These are phyloP conservation scores for Sebastes diaconus DNA, from an alignment of 2,797 vertebrate genomes.

Conservation along the genomic window DNA sequence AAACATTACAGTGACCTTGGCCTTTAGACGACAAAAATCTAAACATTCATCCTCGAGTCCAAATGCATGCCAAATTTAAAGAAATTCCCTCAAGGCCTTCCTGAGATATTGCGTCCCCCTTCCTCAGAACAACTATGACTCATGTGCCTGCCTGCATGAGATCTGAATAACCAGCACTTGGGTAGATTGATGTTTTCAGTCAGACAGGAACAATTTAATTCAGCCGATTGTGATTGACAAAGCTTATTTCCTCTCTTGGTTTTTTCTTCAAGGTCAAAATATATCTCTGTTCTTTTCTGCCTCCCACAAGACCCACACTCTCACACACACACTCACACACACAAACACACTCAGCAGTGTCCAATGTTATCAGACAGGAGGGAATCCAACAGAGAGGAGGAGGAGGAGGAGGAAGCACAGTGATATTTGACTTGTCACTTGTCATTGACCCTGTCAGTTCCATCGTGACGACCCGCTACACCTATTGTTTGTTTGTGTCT, in stretches of 20 bases:
- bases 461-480: background rate
- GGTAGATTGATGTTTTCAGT: background rate
- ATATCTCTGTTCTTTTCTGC: background rate
- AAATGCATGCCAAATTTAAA: background rate
- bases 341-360: background rate
- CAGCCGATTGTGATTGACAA: background rate
- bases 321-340: background rate
- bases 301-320: background rate
- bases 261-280: slow-evolving; percentile 29
- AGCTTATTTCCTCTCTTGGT: background rate
- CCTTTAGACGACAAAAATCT: background rate
- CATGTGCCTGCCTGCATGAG: background rate
- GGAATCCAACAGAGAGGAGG: background rate
- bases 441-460: slow-evolving; percentile 33
- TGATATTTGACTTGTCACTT: slow-evolving; percentile 30
- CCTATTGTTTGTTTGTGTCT: slow-evolving; percentile 24
- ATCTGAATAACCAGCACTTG: background rate
- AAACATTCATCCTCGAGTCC: background rate
- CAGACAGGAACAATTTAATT: background rate
- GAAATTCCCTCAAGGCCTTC: background rate
- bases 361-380: background rate
- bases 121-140: background rate
- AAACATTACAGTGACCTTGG: background rate
- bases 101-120: background rate
- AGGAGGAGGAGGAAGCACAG: background rate